phyloP scores from a whole-genome alignment of 2,797 vertebrate genomes.

The Hylomyscus alleni region DNA sequence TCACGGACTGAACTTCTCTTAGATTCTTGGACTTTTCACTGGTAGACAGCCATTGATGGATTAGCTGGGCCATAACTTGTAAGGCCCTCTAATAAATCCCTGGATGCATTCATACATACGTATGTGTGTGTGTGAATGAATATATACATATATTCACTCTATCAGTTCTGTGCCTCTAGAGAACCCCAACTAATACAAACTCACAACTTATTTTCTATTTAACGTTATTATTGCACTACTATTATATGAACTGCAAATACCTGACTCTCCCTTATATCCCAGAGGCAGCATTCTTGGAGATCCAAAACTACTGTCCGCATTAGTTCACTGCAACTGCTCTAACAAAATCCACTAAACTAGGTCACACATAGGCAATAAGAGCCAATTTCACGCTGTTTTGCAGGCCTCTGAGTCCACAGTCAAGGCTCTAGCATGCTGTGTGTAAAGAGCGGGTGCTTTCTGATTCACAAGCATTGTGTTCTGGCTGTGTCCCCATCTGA shows the following conservation, averaged over 20 bases:
- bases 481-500: neutral
- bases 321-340: neutral
- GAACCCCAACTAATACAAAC: neutral
- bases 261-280: neutral
- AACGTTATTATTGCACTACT: neutral
- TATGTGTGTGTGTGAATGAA: neutral
- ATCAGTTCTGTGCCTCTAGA: neutral
- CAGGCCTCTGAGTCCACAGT: neutral
- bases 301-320: neutral
- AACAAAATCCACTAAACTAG: neutral
- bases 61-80: neutral
- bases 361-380: neutral
- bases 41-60: neutral
- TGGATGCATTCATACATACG: neutral
- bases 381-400: neutral
- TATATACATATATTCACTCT: neutral
- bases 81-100: neutral
- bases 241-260: neutral
- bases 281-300: neutral
- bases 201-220: conserved; percentile 19
- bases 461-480: neutral
- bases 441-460: neutral
- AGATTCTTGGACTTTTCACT: neutral
- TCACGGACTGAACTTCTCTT: neutral
- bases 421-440: neutral